phyloP scores from a whole-genome alignment of 1,140 invertebrate species.

The Brachionus sp. region DNA sequence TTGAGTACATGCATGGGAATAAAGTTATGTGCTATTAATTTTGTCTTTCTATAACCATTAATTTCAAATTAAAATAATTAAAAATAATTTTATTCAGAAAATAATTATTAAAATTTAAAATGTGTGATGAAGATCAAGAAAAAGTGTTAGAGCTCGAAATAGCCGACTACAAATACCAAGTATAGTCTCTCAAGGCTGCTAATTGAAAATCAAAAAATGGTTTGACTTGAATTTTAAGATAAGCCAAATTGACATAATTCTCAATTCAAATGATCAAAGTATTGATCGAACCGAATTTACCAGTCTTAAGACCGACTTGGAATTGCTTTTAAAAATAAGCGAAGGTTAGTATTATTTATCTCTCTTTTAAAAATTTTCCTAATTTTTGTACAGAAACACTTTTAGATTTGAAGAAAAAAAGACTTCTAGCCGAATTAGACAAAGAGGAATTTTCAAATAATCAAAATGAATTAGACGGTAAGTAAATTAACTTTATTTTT shows the following conservation, averaged over 20 bases:
- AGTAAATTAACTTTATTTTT: not conserved
- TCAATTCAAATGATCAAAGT: not conserved
- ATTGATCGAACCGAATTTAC: not conserved
- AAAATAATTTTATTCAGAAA: not conserved
- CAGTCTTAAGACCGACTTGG: conserved; percentile 8
- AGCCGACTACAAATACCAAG: conserved; percentile 13
- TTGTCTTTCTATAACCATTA: too few species aligned
- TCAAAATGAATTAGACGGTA: not conserved
- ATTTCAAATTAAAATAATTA: not conserved
- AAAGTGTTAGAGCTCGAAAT: not conserved
- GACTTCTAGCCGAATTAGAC: not conserved
- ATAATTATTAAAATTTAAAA: not conserved
- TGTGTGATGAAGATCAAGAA: not conserved
- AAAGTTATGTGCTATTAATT: too few species aligned
- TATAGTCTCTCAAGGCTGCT: not conserved
- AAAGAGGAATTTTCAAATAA: not conserved
- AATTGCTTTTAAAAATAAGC: conserved; percentile 19
- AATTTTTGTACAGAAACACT: not conserved
- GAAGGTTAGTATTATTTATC: not conserved
- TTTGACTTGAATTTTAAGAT: conserved; percentile 19
- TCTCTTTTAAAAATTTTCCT: not conserved
- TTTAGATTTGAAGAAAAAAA: conserved; percentile 23
- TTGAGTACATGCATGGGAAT: too few species aligned
- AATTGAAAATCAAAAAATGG: not conserved
- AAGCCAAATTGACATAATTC: not conserved